Conservation (phyloP, 2,888 invertebrate genomes). For the Pinctada fucata region DNA sequence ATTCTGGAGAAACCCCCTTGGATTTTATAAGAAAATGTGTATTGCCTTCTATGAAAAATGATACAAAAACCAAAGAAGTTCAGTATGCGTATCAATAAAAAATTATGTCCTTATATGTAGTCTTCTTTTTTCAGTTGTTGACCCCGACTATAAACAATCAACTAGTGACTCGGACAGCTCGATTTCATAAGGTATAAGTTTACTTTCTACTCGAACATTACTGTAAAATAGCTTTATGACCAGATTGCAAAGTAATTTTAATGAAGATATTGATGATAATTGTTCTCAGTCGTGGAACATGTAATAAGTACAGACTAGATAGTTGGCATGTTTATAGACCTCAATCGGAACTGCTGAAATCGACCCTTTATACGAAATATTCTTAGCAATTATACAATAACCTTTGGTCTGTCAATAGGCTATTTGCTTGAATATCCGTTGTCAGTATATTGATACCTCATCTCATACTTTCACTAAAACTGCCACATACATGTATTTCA, state of each 20-base stretch:
- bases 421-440: background rate
- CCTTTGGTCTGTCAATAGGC: background rate
- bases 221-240: background rate
- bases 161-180: constrained; percentile 2
- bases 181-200: background rate
- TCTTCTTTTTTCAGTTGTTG: background rate
- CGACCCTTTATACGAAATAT: no score
- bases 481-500: background rate
- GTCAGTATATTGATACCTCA: background rate
- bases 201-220: no score
- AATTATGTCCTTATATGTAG: background rate
- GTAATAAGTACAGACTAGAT: background rate
- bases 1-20: no score
- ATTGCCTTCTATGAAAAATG: background rate
- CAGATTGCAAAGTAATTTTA: background rate
- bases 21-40: no score
- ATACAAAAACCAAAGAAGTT: background rate
- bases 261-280: background rate
- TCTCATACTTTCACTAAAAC: background rate
- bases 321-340: background rate
- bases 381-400: background rate
- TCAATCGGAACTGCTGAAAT: background rate
- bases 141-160: background rate
- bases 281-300: background rate
- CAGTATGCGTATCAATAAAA: background rate